phyloP scores from a whole-genome alignment of 1,140 invertebrate genomes.

The Octopus bimaculoides region DNA sequence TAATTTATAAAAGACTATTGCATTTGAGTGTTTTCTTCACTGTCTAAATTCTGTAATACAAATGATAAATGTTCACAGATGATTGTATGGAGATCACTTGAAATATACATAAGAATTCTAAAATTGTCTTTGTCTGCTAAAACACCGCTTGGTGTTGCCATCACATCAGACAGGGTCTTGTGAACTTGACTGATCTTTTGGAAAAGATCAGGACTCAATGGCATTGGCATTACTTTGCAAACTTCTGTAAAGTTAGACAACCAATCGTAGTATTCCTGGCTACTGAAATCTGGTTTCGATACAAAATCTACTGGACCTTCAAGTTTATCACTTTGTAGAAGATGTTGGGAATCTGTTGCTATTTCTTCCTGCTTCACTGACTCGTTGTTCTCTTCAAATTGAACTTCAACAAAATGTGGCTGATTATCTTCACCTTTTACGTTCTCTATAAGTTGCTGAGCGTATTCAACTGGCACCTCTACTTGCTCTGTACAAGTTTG shows the following conservation, averaged over 20 bases:
- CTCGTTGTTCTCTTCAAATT: conserved; percentile 26
- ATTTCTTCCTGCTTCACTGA: conserved; percentile 8
- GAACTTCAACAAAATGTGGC: conserved; percentile 33
- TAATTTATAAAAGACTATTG: background rate
- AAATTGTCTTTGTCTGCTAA: conserved; percentile 51
- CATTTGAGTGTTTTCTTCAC: background rate
- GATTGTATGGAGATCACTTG: conserved; percentile 46
- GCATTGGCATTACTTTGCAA: conserved; percentile 47
- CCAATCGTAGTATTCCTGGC: conserved; percentile 55
- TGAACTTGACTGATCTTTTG: conserved; percentile 53
- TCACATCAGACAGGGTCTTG: conserved; percentile 50
- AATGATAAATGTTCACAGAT: conserved; percentile 47
- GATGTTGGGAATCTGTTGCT: background rate
- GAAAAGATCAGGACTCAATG: conserved; percentile 47
- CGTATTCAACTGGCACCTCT: conserved; percentile 26
- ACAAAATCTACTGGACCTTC: conserved; percentile 35
- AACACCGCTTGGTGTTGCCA: conserved; percentile 49
- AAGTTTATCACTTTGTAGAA: conserved; percentile 4
- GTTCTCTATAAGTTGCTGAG: conserved; percentile 33
- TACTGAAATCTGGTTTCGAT: conserved; percentile 44
- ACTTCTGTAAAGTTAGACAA: conserved; percentile 47
- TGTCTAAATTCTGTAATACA: conserved; percentile 42
- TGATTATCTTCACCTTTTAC: conserved; percentile 19
- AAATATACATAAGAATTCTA: conserved; percentile 49
- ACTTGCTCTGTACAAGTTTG: background rate